These are phyloP conservation scores for Neodiprion fabricii DNA, from an alignment of 1,140 invertebrate species.

Conservation along the genomic window DNA sequence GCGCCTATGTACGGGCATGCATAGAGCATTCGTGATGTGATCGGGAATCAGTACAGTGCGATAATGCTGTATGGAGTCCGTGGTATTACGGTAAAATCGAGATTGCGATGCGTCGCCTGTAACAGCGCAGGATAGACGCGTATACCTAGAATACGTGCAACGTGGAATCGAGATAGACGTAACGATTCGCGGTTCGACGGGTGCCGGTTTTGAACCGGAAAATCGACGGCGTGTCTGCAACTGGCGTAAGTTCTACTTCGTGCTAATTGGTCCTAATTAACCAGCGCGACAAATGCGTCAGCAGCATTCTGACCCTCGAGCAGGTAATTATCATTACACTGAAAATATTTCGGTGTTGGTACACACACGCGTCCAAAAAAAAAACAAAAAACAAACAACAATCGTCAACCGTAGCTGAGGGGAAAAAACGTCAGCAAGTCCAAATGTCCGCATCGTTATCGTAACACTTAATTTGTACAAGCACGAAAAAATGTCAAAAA, in stretches of 20 bases:
- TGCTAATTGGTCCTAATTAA: conserved; percentile 41
- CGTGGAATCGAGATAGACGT: neutral
- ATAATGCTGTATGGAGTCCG: neutral
- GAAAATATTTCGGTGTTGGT: too few relatives aligned
- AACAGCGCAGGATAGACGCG: neutral
- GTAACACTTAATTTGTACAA: too few relatives aligned
- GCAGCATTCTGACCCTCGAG: too few relatives aligned
- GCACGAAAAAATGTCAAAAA: too few relatives aligned
- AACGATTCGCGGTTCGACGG: neutral
- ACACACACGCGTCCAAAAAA: too few relatives aligned
- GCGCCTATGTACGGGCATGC: conserved; percentile 33
- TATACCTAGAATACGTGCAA: neutral
- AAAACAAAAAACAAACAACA: conserved; percentile 31
- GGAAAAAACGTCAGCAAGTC: conserved; percentile 20
- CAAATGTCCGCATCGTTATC: neutral
- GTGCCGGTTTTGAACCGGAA: conserved; percentile 22
- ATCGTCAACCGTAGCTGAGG: too few relatives aligned
- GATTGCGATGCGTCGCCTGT: conserved; percentile 12
- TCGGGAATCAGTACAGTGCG: conserved; percentile 9
- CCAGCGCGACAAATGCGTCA: conserved; percentile 11
- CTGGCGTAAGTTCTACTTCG: too few relatives aligned
- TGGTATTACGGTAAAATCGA: conserved; percentile 23
- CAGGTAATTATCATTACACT: too few relatives aligned
- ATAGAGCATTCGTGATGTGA: conserved; percentile 21
- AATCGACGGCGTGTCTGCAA: neutral